These are phyloP conservation scores for Neolamprologus ventralis DNA, from an alignment of 2,113 vertebrate species.

Conservation along the genomic window DNA sequence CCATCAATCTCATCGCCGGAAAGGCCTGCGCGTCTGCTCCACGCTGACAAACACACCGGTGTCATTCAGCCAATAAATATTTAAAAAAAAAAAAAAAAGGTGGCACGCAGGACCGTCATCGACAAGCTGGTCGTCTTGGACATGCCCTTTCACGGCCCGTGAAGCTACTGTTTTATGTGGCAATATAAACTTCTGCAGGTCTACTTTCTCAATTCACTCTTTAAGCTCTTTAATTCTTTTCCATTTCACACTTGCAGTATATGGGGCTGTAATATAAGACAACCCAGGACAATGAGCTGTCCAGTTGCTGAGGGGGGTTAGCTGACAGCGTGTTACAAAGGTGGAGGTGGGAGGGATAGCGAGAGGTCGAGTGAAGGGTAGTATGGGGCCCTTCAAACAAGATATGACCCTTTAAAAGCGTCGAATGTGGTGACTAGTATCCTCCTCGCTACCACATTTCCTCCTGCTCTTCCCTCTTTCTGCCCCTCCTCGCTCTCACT, in stretches of 20 bases:
- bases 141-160: neutral
- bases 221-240: constrained; percentile 55
- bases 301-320: constrained; percentile 48
- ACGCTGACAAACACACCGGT: neutral
- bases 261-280: constrained; percentile 55
- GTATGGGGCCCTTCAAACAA: constrained; percentile 58
- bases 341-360: constrained; percentile 22
- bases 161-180: constrained; percentile 18
- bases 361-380: constrained; percentile 51
- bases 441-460: constrained; percentile 43
- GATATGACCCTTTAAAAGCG: constrained; percentile 52
- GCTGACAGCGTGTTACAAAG: constrained; percentile 35
- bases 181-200: constrained; percentile 36
- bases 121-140: neutral
- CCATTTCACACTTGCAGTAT: constrained; percentile 58
- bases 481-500: neutral
- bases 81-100: neutral
- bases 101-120: neutral
- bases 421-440: constrained; percentile 25
- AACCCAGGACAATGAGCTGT: constrained; percentile 57
- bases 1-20: constrained; percentile 21
- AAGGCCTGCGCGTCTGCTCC: neutral
- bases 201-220: constrained; percentile 36
- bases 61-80: constrained; percentile 3
- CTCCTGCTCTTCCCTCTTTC: neutral